phyloP scores from a whole-genome alignment of 2,113 vertebrate species.

The Gymnogyps californianus region DNA sequence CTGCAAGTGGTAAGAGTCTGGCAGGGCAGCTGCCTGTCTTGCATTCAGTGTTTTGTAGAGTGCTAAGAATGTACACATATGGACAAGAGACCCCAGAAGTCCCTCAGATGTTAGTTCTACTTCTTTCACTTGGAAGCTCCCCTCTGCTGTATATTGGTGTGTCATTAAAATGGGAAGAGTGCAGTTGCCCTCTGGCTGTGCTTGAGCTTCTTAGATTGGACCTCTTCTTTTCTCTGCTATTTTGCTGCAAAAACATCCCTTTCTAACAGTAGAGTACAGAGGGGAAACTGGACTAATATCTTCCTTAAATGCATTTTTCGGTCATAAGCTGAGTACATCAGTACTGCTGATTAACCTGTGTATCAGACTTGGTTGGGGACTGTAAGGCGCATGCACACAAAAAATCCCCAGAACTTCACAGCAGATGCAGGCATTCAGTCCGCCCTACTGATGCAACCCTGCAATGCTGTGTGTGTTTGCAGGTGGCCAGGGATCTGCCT shows the following conservation, averaged over 20 bases:
- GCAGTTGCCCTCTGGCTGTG: background rate
- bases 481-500: background rate
- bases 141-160: fast-evolving
- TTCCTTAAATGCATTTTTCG: background rate
- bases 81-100: background rate
- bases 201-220: background rate
- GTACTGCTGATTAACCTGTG: background rate
- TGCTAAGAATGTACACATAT: background rate
- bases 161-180: background rate
- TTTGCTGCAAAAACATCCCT: background rate
- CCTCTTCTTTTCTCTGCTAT: background rate
- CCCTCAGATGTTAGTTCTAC: background rate
- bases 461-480: background rate
- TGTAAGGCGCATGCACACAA: background rate
- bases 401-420: fast-evolving
- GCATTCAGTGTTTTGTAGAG: background rate
- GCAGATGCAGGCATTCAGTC: background rate
- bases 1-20: background rate
- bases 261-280: background rate
- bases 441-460: background rate
- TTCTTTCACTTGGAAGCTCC: background rate
- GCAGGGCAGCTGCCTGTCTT: background rate
- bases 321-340: background rate
- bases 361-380: background rate
- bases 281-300: background rate